Evolutionary conservation across 2,888 invertebrate genomes (phyloP).

Genomic region (Euzophera pinguis): DNA sequence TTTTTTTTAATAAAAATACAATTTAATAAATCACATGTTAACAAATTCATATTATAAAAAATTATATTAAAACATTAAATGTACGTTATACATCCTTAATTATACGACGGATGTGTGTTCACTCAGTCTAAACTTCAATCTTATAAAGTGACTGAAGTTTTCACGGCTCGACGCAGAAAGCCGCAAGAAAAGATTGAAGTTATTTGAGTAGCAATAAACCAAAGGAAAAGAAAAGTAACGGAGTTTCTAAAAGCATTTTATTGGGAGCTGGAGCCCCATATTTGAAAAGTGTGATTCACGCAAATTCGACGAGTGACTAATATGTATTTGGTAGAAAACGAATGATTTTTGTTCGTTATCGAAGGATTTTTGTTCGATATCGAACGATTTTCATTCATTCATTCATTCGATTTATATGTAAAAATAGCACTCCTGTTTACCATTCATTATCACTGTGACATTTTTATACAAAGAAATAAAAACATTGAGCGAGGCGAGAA

Average conservation of each 20-base stretch:
- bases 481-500: slow-evolving; percentile 16
- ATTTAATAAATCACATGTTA: no score
- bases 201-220: neutral
- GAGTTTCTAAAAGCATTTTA: neutral
- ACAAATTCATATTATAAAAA: no score
- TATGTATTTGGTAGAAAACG: no score
- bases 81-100: slow-evolving; percentile 12
- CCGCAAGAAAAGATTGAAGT: neutral
- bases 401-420: no score
- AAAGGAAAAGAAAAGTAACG: neutral
- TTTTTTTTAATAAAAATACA: no score
- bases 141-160: neutral
- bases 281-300: no score
- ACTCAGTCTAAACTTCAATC: slow-evolving; percentile 5
- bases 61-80: no score
- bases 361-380: no score
- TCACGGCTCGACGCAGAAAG: neutral
- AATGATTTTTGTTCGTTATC: no score
- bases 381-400: no score
- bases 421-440: neutral
- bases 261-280: no score
- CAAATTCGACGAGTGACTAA: no score
- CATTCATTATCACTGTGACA: neutral
- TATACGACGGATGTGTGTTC: slow-evolving; percentile 1
- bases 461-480: neutral